Percentiles rank a stretch among this genome's conserved stretches.
Evolutionary conservation across 2,888 invertebrate species (phyloP).

Genomic region (Agonopterix subpropinquella): DNA sequence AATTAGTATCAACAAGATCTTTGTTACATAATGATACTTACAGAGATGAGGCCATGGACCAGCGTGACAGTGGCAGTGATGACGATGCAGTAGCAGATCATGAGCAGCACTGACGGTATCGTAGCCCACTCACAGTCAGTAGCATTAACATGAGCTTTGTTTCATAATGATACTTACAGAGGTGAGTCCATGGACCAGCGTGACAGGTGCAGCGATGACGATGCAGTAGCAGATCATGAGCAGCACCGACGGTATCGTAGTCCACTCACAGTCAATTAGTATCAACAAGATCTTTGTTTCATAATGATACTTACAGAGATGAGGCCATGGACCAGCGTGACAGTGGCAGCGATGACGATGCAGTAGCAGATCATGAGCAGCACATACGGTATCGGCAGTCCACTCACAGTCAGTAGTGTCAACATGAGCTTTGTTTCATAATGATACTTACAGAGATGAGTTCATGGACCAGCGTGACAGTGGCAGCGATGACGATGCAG

Average conservation of each 20-base stretch:
- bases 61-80: conserved; percentile 76
- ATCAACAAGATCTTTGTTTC: too few relatives aligned
- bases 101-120: conserved; percentile 71
- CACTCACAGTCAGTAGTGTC: too few relatives aligned
- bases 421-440: too few relatives aligned
- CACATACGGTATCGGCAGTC: conserved; percentile 73
- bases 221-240: conserved; percentile 75
- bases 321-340: conserved; percentile 76
- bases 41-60: conserved; percentile 78
- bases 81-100: conserved; percentile 74
- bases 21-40: conserved; percentile 26
- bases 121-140: conserved; percentile 74
- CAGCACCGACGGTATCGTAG: conserved; percentile 71
- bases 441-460: conserved; percentile 68
- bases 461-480: conserved; percentile 76
- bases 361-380: conserved; percentile 75
- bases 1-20: too few relatives aligned
- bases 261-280: too few relatives aligned
- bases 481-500: conserved; percentile 75
- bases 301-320: conserved; percentile 61
- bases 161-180: conserved; percentile 47
- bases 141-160: too few relatives aligned
- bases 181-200: conserved; percentile 77
- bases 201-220: conserved; percentile 76
- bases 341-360: conserved; percentile 75